Evolutionary conservation across 2,113 vertebrate genomes (phyloP).

Genomic region (Trichechus manatus): DNA sequence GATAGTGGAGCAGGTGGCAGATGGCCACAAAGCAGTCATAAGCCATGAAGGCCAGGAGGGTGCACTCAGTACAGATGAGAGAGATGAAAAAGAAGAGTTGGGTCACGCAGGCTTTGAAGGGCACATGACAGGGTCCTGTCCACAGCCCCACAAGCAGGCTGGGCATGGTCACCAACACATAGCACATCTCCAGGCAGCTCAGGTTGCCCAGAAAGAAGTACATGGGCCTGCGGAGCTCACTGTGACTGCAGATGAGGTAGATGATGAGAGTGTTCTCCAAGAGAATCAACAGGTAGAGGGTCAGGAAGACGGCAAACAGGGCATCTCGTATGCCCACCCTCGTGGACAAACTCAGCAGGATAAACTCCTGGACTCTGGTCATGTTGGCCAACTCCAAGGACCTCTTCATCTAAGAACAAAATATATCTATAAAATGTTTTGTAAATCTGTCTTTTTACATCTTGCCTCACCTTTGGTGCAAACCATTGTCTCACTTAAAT

Average conservation of each 20-base stretch:
- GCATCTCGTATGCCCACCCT: not conserved
- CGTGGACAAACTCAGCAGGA: constrained; percentile 62
- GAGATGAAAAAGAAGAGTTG: constrained; percentile 81
- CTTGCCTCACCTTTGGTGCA: too few species aligned
- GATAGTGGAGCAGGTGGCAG: constrained; percentile 71
- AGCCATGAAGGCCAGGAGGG: constrained; percentile 77
- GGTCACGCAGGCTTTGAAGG: constrained; percentile 74
- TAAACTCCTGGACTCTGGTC: constrained; percentile 57
- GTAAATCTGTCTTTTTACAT: not conserved
- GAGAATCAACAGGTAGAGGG: constrained; percentile 66
- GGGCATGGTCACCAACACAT: constrained; percentile 66
- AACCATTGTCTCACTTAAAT: not conserved
- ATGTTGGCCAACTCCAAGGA: not conserved
- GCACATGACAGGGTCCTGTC: not conserved
- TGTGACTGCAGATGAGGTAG: constrained; percentile 40
- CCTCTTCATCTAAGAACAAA: constrained; percentile 39
- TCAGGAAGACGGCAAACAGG: constrained; percentile 42
- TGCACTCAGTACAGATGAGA: constrained; percentile 72
- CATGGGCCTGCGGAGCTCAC: constrained; percentile 67
- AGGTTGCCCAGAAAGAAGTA: constrained; percentile 81
- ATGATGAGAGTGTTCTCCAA: constrained; percentile 65
- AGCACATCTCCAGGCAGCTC: constrained; percentile 76
- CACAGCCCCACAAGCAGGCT: constrained; percentile 69
- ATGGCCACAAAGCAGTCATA: constrained; percentile 74
- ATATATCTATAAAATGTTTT: not conserved